These are phyloP conservation scores for Callospermophilus lateralis DNA, from an alignment of 2,113 vertebrate genomes.

Conservation along the genomic window DNA sequence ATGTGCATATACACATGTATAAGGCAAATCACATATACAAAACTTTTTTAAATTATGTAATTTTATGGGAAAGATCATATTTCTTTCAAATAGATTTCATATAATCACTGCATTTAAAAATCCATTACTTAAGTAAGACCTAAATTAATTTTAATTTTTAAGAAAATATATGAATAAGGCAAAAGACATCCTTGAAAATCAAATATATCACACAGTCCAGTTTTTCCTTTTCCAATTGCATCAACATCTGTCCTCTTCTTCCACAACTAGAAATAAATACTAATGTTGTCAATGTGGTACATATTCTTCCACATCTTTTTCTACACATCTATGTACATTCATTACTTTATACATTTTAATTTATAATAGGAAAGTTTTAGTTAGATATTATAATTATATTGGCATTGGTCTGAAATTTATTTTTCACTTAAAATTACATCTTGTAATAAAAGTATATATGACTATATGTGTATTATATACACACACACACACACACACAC, in stretches of 20 bases:
- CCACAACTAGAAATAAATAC: background rate
- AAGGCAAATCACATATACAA: background rate
- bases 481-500: background rate
- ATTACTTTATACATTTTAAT: background rate
- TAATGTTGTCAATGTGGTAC: background rate
- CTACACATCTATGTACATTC: background rate
- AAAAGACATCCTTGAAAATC: background rate
- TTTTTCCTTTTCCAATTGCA: background rate
- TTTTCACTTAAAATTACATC: background rate
- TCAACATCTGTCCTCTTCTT: background rate
- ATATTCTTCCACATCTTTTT: background rate
- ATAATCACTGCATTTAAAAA: constrained; percentile 20
- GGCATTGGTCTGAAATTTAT: background rate
- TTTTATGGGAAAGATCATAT: background rate
- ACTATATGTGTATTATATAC: too few relatives aligned
- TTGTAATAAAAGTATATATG: background rate
- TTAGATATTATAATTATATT: background rate
- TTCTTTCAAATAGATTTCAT: background rate
- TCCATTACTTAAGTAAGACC: background rate
- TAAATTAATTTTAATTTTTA: background rate
- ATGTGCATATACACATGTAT: too few relatives aligned
- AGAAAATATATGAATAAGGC: background rate
- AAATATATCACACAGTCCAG: background rate
- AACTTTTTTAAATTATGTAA: background rate
- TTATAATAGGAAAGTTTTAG: background rate